Base-by-base conservation (phyloP, 2,797 vertebrate species). In the Gymnothorax reevesii region DNA sequence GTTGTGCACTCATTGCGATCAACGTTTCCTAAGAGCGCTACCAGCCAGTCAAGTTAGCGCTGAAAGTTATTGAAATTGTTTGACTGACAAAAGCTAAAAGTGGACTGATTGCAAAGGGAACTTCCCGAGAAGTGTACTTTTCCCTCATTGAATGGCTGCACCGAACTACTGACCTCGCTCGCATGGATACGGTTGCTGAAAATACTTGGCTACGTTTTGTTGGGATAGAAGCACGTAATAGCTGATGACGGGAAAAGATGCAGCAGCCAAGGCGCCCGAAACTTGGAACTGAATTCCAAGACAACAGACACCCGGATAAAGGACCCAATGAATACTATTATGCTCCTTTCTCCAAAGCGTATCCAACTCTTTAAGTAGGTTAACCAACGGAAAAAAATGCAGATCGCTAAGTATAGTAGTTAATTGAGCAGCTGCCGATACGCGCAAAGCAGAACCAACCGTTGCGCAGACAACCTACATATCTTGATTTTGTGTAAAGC, bases 201-300 rank as follows among this genome's bases (percentile, higher is more conserved):
- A 96, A 95, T 91, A 96, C 94, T 94, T 94, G 95, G 94, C 94
- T 92, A 95, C 95, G 95, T 96, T 94, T 94, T 94, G 94, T 95
- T 90, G 94, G 95, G 96, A 95, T 92, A 95, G 95, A 90, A 96
- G 96, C 94, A 97, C 97, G 97, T 95, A 96, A 95, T 80, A 80
- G 77, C 82, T 90, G 95, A 95, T 96, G 96, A 96, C 94, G 91
- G 57, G 82, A 84, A 90, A 88, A 87, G 93, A 90, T 91, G 91
- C 92, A 94, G 94, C 95, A 97, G 97, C 96, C 93, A 27, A 52
- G 62, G 84, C 27, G 85, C 94, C 93, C 96, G 96, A 94, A 93
- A 95, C 93, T 90, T 94, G 94, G 96, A 96, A 97, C 96, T 96
- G 96, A 97, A 96, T 95, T 95, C 95, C 95, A 94, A 93, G 95